These are phyloP conservation scores for Apeltes quadracus DNA, from an alignment of 2,113 vertebrate species.

Conservation along the genomic window DNA sequence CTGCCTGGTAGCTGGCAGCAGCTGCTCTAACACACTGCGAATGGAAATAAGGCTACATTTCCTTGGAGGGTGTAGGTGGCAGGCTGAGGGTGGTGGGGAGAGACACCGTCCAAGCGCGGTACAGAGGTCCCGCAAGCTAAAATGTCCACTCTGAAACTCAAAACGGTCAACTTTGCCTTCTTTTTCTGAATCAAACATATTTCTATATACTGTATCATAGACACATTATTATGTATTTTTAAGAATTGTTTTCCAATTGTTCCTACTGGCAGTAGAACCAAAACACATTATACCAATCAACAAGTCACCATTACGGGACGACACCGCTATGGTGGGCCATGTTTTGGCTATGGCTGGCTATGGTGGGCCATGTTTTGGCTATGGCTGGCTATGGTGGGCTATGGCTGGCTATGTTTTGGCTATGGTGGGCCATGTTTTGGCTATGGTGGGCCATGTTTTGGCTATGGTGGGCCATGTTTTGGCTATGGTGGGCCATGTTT, in stretches of 20 bases:
- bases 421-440: too few species aligned
- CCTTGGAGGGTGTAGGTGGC: slow-evolving; percentile 42
- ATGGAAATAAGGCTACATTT: slow-evolving; percentile 65
- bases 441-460: too few species aligned
- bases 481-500: too few species aligned
- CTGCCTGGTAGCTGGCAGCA: slow-evolving; percentile 59
- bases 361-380: too few species aligned
- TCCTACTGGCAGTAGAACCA: neutral
- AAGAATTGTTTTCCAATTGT: neutral
- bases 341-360: too few species aligned
- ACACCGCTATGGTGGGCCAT: too few species aligned
- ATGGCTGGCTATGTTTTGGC: too few species aligned
- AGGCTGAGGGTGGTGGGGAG: slow-evolving; percentile 19
- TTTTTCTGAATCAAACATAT: neutral
- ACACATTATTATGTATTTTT: neutral
- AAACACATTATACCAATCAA: neutral
- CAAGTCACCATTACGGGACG: neutral
- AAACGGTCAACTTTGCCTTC: too few species aligned
- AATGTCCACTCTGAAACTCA: too few species aligned
- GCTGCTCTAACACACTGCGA: slow-evolving; percentile 36
- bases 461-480: too few species aligned
- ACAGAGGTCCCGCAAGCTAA: too few species aligned
- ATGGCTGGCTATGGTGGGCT: too few species aligned
- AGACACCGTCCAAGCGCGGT: slow-evolving; percentile 8
- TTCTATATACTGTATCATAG: neutral